phyloP scores from a whole-genome alignment of 2,888 invertebrate genomes.

The Bembecia ichneumoniformis region DNA sequence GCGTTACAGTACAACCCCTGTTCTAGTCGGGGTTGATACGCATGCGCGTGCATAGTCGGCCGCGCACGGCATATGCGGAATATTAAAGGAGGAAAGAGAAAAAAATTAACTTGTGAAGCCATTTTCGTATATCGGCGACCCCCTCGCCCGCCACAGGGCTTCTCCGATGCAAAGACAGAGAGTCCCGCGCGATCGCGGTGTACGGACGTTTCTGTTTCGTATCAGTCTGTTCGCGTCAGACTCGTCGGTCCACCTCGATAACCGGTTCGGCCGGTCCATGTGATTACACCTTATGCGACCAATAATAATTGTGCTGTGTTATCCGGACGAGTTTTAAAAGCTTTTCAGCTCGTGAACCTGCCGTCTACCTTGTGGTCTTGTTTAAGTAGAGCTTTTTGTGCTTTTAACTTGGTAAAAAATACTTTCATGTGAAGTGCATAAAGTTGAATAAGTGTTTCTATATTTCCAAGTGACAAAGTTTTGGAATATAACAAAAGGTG shows the following conservation, averaged over 20 bases:
- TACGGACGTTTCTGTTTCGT: constrained; percentile 2
- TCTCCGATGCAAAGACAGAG: constrained; percentile 48
- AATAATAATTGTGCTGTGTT: constrained; percentile 53
- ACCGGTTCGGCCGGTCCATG: constrained; percentile 41
- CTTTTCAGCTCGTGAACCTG: constrained; percentile 26
- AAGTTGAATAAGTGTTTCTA: constrained; percentile 19
- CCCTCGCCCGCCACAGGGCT: constrained; percentile 58
- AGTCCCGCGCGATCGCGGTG: constrained; percentile 5
- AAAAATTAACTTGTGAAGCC: constrained; percentile 73
- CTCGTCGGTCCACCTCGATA: constrained; percentile 18
- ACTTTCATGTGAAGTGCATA: constrained; percentile 42
- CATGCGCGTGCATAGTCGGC: constrained; percentile 65
- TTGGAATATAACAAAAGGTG: constrained; percentile 10
- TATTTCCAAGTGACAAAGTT: constrained; percentile 33
- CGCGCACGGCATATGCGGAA: constrained; percentile 71
- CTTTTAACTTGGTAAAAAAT: not conserved
- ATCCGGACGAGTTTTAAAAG: constrained; percentile 24
- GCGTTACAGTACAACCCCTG: constrained; percentile 66
- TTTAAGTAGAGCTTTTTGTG: no score
- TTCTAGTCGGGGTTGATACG: constrained; percentile 43
- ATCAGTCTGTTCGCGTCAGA: constrained; percentile 1
- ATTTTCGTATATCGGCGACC: constrained; percentile 68
- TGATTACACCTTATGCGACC: constrained; percentile 45
- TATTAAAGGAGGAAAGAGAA: constrained; percentile 73
- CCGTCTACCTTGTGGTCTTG: constrained; percentile 9